A percentile compares a stretch with the other conserved stretches of the same genome.
phyloP scores from a whole-genome alignment of 1,140 invertebrate genomes.

The Eumeta japonica region DNA sequence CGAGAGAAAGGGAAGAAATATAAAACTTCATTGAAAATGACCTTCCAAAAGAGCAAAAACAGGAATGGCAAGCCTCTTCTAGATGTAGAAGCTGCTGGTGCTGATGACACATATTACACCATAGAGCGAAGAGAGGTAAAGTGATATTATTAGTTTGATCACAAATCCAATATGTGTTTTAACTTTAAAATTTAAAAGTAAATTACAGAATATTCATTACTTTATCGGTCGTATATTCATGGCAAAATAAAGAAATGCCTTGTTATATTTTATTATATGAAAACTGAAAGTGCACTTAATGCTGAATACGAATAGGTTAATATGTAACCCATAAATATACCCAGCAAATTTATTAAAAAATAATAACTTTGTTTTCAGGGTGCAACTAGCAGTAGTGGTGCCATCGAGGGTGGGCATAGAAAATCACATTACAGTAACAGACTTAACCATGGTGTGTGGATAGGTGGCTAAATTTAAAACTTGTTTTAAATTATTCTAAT shows the following conservation, averaged over 20 bases:
- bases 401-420: conserved; percentile 62
- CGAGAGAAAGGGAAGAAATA: conserved; percentile 60
- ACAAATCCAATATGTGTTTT: too few relatives aligned
- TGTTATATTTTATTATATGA: not conserved
- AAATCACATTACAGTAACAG: conserved; percentile 68
- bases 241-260: not conserved
- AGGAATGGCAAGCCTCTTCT: conserved; percentile 59
- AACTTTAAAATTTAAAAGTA: too few relatives aligned
- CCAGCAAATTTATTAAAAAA: too few relatives aligned
- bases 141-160: conserved; percentile 11
- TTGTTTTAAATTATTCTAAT: not conserved
- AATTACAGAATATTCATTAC: too few relatives aligned
- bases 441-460: conserved; percentile 61
- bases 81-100: conserved; percentile 54
- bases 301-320: not conserved
- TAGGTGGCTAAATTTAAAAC: conserved; percentile 7
- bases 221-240: too few relatives aligned
- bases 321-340: too few relatives aligned
- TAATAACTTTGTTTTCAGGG: conserved; percentile 28
- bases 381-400: conserved; percentile 23
- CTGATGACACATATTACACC: conserved; percentile 69
- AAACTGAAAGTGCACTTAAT: not conserved
- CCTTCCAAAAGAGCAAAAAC: conserved; percentile 71
- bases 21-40: conserved; percentile 74
- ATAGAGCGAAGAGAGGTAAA: conserved; percentile 73